Evolutionary conservation across 2,113 vertebrate species (phyloP), one percentile per base, ranked within the genome.

Genomic region (Bettongia penicillata): DNA sequence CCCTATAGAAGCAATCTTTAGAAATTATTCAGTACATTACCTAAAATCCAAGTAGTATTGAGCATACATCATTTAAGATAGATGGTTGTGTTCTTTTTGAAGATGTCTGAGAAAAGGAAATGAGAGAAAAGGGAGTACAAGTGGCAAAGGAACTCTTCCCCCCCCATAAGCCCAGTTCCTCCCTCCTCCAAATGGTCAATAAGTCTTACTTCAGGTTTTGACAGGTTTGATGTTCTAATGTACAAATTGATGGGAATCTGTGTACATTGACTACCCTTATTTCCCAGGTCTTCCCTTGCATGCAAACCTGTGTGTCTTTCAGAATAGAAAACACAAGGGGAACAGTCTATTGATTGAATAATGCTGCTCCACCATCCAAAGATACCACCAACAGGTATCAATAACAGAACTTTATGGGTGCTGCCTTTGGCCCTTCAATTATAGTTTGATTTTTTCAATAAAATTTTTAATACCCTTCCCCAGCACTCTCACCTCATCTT

Each of bases 1-100:
- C 91, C 57, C 92, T 50, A 89, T 93, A 52, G 94, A 93, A 93
- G 52, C 84, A 94, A 93, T 53, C 84, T 94, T 49, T 84, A 92
- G 93, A 93, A 96, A 95, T 52, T 55, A 55, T 91, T 90, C 26
- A 96, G 48, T 25, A 11, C 26, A 47, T 24, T 53, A 5, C 31
- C 14, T n/a, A 43, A 52, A 25, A n/a, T 95, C 26, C 93, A 91
- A 68, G 47, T 24, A 89, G 24, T 14, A 90, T 8, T 51, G 14
- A 57, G 14, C 9, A 51, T 11, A 91, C 24, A 94, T 95, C 48
- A 10, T 25, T 93, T 49, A 37, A 48, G 37, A 84, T 16, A 43
- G 1, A n/a, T 84, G 68, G 5, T 6, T 84, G 12, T 68, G 31
- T 14, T 68, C 9, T 31, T 68, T 68, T 68, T 68, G 61, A 68